Base-by-base conservation (phyloP, 2,797 vertebrate genomes). In the Acipenser ruthenus region DNA sequence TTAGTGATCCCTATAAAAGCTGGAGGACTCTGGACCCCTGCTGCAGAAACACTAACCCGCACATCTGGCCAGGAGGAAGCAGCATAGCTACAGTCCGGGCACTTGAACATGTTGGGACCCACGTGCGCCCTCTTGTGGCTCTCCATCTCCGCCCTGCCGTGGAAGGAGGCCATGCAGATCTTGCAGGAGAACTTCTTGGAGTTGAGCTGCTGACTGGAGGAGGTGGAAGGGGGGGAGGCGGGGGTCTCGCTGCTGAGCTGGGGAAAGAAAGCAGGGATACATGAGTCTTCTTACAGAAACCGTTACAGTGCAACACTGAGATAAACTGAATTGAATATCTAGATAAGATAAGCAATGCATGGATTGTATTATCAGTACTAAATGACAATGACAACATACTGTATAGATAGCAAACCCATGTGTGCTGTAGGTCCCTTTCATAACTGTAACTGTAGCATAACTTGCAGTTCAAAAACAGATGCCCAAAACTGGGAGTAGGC, bases 91-190 rank as follows among this genome's bases (percentile, higher is more conserved):
- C 97, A 99, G 79, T 99, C 95, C 0, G 91, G 94, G 77, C 97
- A 99, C 83, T 96, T 98, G 83, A 99, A 99, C n/a, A 93, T 90
- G 78, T 77, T 89, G 47, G 93, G 84, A 80, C 95, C 93, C 3
- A 93, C 65, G 50, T 99, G 97, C 67, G 97, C 94, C 88, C 93
- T 93, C 85, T 98, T 99, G 90, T 99, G 97, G 85, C 94, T 97
- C 78, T 99, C 97, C 96, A 99, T 98, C 78, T 99, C 96, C 0
- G 96, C 96, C 67, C 97, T 92, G 60, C 95, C 94, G 0, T 91
- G 88, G 72, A 99, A 99, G 69, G 94, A 87, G 74, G 94, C 94
- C 59, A 92, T 91, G 82, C 97, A 99, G 82, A 99, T 92, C 74
- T 94, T 91, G 72, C 97, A 99, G 76, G 94, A 99, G 84, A 98